These are phyloP conservation scores for Stenotaenia linearis DNA, from an alignment of 2,888 invertebrate species.

Conservation along the genomic window DNA sequence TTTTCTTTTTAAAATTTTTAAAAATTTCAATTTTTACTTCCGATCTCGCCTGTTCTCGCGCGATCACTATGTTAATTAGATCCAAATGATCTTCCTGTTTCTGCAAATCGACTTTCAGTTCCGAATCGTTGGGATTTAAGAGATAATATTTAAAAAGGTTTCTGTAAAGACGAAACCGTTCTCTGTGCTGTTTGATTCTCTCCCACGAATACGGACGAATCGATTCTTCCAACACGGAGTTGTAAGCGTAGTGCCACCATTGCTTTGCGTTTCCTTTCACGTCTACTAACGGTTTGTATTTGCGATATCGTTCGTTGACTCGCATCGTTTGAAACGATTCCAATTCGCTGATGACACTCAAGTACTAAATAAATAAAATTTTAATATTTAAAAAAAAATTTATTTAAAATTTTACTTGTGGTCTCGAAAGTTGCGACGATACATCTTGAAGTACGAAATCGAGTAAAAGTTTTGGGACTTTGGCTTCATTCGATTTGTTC, in stretches of 20 bases:
- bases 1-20: neutral
- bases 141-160: slow-evolving; percentile 65
- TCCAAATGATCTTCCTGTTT: slow-evolving; percentile 68
- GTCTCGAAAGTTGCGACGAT: slow-evolving; percentile 64
- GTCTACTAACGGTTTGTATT: slow-evolving; percentile 56
- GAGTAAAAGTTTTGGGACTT: slow-evolving; percentile 45
- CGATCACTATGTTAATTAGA: slow-evolving; percentile 68
- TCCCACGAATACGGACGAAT: slow-evolving; percentile 70
- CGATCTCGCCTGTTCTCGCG: slow-evolving; percentile 71
- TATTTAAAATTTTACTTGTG: slow-evolving; percentile 48
- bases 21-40: slow-evolving; percentile 54
- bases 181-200: slow-evolving; percentile 59
- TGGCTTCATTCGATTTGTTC: slow-evolving; percentile 56
- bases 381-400: neutral
- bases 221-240: slow-evolving; percentile 63
- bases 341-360: slow-evolving; percentile 51
- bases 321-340: slow-evolving; percentile 56
- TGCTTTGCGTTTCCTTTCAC: slow-evolving; percentile 56
- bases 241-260: slow-evolving; percentile 74
- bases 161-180: slow-evolving; percentile 64
- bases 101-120: slow-evolving; percentile 65
- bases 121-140: slow-evolving; percentile 65
- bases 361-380: slow-evolving; percentile 52
- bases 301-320: slow-evolving; percentile 62
- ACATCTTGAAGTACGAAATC: slow-evolving; percentile 56